Evolutionary conservation across 2,113 vertebrate species (phyloP), one percentile per base, ranked within the genome.

Genomic region (Oxyruncus cristatus): DNA sequence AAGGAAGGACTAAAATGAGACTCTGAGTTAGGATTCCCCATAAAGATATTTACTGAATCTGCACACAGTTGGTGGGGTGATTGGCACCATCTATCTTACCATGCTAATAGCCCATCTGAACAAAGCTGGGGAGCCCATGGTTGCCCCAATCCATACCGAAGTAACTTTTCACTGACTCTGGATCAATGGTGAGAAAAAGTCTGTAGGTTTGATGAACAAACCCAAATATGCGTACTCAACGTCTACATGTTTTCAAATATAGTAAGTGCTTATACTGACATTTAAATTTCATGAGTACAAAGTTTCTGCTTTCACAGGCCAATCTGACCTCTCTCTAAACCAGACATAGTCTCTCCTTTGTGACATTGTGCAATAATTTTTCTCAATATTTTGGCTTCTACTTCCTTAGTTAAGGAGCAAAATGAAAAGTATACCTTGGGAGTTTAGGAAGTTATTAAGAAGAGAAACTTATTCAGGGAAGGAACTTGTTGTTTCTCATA

Each of bases 341-440:
- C 55, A 88, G 65, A 85, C 46, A 42, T 32, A 37, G 47, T 65
- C 75, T 93, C 87, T 82, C 56, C 27, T 94, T 96, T 95, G 61
- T 77, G 66, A 80, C 55, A 85, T 96, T 97, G 94, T 85, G 73
- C 39, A 96, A 93, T 46, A 42, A 65, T 62, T 96, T 94, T 72
- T 84, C 70, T 92, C 8, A 47, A 30, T 79, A 55, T 93, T 92
- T 88, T 28, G 55, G 6, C 91, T 95, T 92, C 82, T 80, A 89
- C 92, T 97, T 94, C 87, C 94, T 97, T 95, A 85, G 77, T 65
- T 91, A 80, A 94, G 77, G 81, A 95, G 72, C 24, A 95, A 93
- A 97, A 94, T 93, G 93, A 91, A 85, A 72, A 95, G 18, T 79
- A 23, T 94, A 79, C 39, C 66, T 97, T 96, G 80, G 70, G 90